Percentiles rank a stretch among this genome's conserved stretches.
Evolutionary conservation across 2,113 vertebrate genomes (phyloP).

Genomic region (Bothrops jararaca): DNA sequence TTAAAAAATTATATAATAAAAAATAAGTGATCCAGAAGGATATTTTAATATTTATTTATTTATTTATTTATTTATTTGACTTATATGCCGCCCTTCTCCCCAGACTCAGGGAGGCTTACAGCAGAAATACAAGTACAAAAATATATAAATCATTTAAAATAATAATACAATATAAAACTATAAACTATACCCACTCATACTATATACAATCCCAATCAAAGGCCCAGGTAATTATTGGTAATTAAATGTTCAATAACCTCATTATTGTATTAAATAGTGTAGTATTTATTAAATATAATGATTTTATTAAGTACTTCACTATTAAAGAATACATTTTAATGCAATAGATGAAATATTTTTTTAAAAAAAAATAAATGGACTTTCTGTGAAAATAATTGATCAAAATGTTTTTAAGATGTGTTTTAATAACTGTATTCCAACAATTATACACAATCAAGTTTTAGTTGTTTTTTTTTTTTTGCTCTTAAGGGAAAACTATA

Average conservation of each 20-base stretch:
- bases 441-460: neutral
- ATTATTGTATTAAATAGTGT: neutral
- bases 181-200: too few relatives aligned
- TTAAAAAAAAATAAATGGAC: neutral
- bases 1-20: neutral
- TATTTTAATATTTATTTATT: neutral
- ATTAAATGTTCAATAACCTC: neutral
- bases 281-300: neutral
- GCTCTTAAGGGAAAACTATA: neutral
- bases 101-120: too few relatives aligned
- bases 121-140: too few relatives aligned
- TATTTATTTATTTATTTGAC: too few relatives aligned
- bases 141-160: too few relatives aligned
- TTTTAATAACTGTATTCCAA: neutral
- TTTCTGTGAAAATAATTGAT: neutral
- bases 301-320: neutral
- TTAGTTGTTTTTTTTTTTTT: neutral
- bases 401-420: neutral
- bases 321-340: neutral
- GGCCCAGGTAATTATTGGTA: too few relatives aligned
- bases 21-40: neutral
- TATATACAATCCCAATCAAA: too few relatives aligned
- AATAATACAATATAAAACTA: too few relatives aligned
- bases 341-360: neutral
- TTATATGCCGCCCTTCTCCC: too few relatives aligned